These are phyloP conservation scores for Pseudomyrmex pallidus DNA, from an alignment of 1,140 invertebrate species.

Conservation along the genomic window DNA sequence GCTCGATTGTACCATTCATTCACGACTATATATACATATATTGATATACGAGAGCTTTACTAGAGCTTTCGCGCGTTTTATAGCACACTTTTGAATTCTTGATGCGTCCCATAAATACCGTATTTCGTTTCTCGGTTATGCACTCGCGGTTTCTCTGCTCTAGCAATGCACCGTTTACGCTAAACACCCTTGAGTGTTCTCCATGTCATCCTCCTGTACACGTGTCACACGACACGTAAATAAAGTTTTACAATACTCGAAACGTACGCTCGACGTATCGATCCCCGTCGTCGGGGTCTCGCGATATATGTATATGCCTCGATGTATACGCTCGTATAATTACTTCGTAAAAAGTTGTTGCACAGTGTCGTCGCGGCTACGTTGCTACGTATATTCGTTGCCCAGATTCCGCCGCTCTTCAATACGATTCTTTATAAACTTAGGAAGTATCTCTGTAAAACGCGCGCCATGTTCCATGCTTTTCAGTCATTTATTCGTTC, in stretches of 20 bases:
- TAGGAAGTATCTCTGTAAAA: not conserved
- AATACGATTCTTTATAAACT: conserved; percentile 18
- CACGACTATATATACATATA: not conserved
- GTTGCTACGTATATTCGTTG: not conserved
- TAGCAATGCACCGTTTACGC: not conserved
- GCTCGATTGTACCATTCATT: not conserved
- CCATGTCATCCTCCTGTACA: conserved; percentile 7
- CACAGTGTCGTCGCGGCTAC: not conserved
- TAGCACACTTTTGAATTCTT: not conserved
- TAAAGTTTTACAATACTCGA: conserved; percentile 56
- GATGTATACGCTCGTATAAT: not conserved
- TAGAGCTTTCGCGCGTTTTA: not conserved
- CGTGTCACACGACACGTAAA: not conserved
- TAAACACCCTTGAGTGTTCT: conserved; percentile 40
- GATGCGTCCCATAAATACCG: not conserved
- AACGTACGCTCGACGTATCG: conserved; percentile 39
- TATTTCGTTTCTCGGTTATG: not conserved
- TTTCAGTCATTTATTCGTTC: not conserved
- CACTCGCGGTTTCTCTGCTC: not conserved
- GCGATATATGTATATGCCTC: not conserved
- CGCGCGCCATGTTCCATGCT: not conserved
- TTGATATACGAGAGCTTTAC: not conserved
- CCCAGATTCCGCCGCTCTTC: not conserved
- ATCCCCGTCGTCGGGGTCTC: conserved; percentile 39
- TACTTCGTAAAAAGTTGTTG: conserved; percentile 19